A percentile compares a stretch with the other conserved stretches of the same genome.
Evolutionary conservation across 2,113 vertebrate species (phyloP).

Genomic region (Danio rerio): DNA sequence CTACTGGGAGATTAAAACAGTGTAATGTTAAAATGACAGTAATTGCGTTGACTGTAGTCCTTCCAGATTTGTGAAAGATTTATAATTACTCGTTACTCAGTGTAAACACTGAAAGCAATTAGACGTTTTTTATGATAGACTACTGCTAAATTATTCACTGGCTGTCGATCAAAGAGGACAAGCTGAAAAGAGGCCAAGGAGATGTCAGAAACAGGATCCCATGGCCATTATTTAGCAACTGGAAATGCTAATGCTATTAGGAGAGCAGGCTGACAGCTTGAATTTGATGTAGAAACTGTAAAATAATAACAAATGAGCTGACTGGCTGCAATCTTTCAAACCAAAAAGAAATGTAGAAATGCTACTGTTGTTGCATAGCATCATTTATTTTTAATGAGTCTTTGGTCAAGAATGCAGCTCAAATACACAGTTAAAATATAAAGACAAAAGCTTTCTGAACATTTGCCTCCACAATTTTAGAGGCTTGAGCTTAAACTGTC

Average conservation of each 20-base stretch:
- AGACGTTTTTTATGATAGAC: conserved; percentile 70
- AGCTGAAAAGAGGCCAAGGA: conserved; percentile 58
- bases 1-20: neutral
- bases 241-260: neutral
- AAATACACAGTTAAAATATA: no score
- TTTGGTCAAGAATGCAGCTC: no score
- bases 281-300: neutral
- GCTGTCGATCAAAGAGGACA: conserved; percentile 61
- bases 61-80: conserved; percentile 67
- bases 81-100: conserved; percentile 64
- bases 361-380: no score
- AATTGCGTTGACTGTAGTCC: conserved; percentile 63
- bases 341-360: no score
- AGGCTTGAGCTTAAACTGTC: no score
- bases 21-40: conserved; percentile 41
- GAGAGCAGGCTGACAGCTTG: neutral
- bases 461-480: no score
- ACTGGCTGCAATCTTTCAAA: no score
- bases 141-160: conserved; percentile 70
- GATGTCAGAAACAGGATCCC: conserved; percentile 58
- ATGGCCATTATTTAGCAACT: conserved; percentile 48
- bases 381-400: no score
- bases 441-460: no score
- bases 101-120: conserved; percentile 73
- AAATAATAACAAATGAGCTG: neutral